Evolutionary conservation across 2,113 vertebrate genomes (phyloP), one percentile per base, ranked within the genome.

Genomic region (Noturus placidus): DNA sequence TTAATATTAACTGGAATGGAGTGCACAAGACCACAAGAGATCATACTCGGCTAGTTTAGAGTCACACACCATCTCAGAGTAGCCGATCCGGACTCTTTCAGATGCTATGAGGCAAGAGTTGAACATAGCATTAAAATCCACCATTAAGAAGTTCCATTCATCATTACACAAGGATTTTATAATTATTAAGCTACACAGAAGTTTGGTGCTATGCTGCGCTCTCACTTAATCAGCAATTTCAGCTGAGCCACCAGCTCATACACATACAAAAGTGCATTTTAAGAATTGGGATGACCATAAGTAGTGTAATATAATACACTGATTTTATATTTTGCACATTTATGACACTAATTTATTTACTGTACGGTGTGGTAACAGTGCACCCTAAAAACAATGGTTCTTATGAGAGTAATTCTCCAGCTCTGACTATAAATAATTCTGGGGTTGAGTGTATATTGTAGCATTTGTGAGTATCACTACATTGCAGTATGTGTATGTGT

Each of bases 401-500:
- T 46, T 46, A 46, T 17, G 2, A 19, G 6, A 70, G 67, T 70
- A 17, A 19, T 70, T 70, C 6, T 70, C 33, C 2, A 69, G 33
- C n/a, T 70, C 67, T 35, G 67, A 20, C 6, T 38, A 19, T 70
- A 70, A 70, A 70, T 70, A 70, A 35, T 70, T 70, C 6, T 70
- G 69, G 33, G 35, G 15, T 70, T 19, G 33, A 35, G 5, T 67
- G 54, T 76, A 38, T 54, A 50, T 9, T 50, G 46, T 50, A 42
- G 25, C 76, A 54, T 85, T 42, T 65, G n/a, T 76, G 27, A 82
- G 83, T 54, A 74, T 42, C 13, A 22, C 25, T 25, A 74, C 20
- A 5, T 74, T 42, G 70, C 70, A 13, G 76, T 82, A 2, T 61
- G 70, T 63, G 83, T 87, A 17, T 67, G 54, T 69, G 38, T 77